Percentiles rank a stretch among this genome's conserved stretches.
Conservation (phyloP, 35 echinoderm and acorn worm genomes). For the Lytechinus variegatus region DNA sequence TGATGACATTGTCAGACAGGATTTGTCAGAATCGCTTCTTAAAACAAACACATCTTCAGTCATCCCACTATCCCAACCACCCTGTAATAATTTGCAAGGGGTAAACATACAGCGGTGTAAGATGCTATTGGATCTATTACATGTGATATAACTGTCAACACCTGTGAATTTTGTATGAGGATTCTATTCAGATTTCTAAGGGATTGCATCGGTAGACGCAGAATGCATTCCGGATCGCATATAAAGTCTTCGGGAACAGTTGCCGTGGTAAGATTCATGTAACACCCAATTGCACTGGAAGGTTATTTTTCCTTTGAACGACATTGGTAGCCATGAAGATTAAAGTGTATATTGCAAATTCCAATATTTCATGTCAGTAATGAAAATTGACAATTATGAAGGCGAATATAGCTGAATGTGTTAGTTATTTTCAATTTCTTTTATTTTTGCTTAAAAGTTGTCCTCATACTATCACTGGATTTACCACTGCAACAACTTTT, state of each 20-base stretch:
- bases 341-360: no score
- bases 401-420: no score
- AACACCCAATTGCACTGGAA: no score
- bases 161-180: conserved; percentile 18
- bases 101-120: not conserved
- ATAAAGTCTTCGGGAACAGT: not conserved
- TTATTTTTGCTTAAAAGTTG: no score
- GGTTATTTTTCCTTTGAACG: no score
- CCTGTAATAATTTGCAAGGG: not conserved
- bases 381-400: no score
- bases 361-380: no score
- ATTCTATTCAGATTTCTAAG: not conserved
- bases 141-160: conserved; percentile 13
- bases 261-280: not conserved
- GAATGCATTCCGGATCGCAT: conserved; percentile 6
- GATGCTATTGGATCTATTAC: conserved; percentile 1
- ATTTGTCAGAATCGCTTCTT: conserved; percentile 1
- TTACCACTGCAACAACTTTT: not conserved
- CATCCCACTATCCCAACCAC: not conserved
- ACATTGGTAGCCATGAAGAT: no score
- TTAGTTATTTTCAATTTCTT: no score
- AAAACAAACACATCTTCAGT: not conserved
- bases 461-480: no score
- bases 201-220: not conserved
- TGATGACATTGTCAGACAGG: not conserved